A percentile compares a stretch with the other conserved stretches of the same genome.
Evolutionary conservation across 2,888 invertebrate genomes (phyloP).

Genomic region (Tiliacea citrago): DNA sequence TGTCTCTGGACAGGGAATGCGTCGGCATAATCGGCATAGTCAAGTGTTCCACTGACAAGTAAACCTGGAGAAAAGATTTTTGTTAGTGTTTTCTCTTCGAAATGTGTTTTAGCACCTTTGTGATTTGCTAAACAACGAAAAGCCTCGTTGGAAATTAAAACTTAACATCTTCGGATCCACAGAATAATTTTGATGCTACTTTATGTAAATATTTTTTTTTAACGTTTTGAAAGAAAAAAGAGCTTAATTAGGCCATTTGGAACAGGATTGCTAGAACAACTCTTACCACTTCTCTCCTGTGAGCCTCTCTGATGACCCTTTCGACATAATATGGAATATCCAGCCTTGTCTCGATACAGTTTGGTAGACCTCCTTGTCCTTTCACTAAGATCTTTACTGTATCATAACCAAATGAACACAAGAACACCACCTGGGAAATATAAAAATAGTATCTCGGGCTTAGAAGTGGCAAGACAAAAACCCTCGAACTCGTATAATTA

Average conservation of each 20-base stretch:
- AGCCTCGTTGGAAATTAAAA: background rate
- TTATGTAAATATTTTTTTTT: background rate
- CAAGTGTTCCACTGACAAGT: slow-evolving; percentile 83
- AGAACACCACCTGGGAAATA: slow-evolving; percentile 76
- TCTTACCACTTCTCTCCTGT: slow-evolving; percentile 79
- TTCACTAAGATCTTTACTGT: slow-evolving; percentile 82
- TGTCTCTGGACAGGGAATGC: slow-evolving; percentile 84
- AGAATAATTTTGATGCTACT: background rate
- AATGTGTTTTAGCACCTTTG: background rate
- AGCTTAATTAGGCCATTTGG: background rate
- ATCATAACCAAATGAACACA: slow-evolving; percentile 86
- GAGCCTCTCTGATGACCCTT: slow-evolving; percentile 77
- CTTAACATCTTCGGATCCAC: background rate
- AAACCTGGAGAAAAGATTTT: slow-evolving; percentile 74
- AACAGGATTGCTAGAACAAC: background rate
- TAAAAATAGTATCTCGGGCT: background rate
- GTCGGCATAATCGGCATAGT: slow-evolving; percentile 84
- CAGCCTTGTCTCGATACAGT: slow-evolving; percentile 83
- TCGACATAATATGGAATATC: slow-evolving; percentile 83
- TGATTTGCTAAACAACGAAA: background rate
- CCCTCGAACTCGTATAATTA: background rate
- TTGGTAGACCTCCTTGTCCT: slow-evolving; percentile 87
- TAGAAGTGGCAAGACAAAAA: background rate
- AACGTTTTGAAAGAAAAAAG: background rate
- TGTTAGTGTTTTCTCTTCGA: background rate